Percentiles rank a stretch among this genome's conserved stretches.
Evolutionary conservation across 2,888 invertebrate species (phyloP).

Genomic region (Lasioglossum villosulum): DNA sequence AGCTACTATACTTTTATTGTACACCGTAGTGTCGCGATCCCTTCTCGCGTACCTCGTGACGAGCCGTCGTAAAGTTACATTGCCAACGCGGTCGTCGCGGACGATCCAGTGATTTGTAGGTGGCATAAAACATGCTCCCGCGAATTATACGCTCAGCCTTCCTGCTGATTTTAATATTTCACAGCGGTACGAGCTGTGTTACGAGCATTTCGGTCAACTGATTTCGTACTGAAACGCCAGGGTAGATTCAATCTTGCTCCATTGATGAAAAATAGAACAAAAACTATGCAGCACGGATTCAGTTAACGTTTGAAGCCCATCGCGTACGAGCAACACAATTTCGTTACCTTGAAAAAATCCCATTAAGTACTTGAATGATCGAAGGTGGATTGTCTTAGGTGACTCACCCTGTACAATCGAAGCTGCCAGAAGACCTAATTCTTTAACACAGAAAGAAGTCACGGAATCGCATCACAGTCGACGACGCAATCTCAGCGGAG

Average conservation of each 20-base stretch:
- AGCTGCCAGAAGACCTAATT: not conserved
- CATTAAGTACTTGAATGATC: no score
- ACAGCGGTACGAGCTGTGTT: not conserved
- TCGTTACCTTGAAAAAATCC: no score
- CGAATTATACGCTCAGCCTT: constrained; percentile 34
- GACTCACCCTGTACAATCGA: no score
- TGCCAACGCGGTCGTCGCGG: constrained; percentile 11
- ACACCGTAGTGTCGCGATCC: constrained; percentile 27
- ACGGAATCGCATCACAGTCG: not conserved
- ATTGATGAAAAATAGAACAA: not conserved
- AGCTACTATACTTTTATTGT: constrained; percentile 38
- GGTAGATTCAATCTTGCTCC: not conserved
- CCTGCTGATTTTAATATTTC: constrained; percentile 25
- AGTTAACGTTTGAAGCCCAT: not conserved
- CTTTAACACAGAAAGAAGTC: not conserved
- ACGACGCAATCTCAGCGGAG: not conserved
- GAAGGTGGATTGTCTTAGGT: no score
- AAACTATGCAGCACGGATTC: not conserved
- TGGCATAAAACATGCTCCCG: constrained; percentile 37
- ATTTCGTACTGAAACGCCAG: not conserved
- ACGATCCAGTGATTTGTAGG: constrained; percentile 44
- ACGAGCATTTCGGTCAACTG: not conserved
- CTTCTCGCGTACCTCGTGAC: constrained; percentile 25
- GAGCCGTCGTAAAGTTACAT: constrained; percentile 56
- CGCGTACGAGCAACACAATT: no score